Percentiles rank a stretch among this genome's conserved stretches.
phyloP scores from a whole-genome alignment of 2,797 vertebrate genomes.

The Cheirogaleus major region DNA sequence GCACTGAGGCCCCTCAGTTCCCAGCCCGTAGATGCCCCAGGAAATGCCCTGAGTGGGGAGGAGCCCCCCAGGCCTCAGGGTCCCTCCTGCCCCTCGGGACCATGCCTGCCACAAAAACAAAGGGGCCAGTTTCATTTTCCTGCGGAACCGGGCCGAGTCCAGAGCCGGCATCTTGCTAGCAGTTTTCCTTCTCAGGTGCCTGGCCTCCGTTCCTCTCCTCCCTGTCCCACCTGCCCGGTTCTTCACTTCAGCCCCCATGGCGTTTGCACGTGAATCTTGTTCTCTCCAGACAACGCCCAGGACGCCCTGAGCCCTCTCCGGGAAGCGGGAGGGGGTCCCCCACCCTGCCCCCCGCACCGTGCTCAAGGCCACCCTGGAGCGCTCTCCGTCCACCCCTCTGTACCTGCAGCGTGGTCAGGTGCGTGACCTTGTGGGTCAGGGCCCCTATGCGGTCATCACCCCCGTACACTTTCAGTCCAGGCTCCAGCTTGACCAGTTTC shows the following conservation, averaged over 20 bases:
- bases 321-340: fast-evolving
- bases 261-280: no score
- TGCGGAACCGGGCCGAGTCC: background rate
- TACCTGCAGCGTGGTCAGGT: constrained; percentile 94
- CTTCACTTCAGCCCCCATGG: background rate
- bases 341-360: background rate
- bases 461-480: constrained; percentile 93
- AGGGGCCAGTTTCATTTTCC: background rate
- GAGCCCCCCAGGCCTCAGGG: background rate
- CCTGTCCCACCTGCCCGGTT: background rate
- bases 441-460: constrained; percentile 95
- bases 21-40: background rate
- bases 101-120: background rate
- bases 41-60: background rate
- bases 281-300: background rate
- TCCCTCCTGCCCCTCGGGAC: background rate
- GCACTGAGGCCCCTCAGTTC: background rate
- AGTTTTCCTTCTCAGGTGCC: background rate
- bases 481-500: constrained; percentile 93
- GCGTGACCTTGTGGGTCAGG: constrained; percentile 93
- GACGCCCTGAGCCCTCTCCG: background rate
- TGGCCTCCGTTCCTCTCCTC: background rate
- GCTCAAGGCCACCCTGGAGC: background rate
- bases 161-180: background rate
- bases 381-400: background rate